Evolutionary conservation across 2,113 vertebrate genomes (phyloP).

Genomic region (Dunckerocampus dactyliophorus): DNA sequence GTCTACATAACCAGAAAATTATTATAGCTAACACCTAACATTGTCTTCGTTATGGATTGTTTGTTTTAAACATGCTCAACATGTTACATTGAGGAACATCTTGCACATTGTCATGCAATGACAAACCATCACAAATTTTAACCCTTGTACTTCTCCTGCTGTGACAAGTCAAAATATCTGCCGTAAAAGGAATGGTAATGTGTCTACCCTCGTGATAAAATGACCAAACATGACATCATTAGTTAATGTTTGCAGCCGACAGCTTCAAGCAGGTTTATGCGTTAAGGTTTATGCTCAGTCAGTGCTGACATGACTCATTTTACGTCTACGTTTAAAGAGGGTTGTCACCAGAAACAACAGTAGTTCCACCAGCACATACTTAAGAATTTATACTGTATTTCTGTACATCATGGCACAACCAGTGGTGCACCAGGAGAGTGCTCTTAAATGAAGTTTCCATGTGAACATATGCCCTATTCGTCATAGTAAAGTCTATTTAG

Average conservation of each 20-base stretch:
- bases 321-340: not conserved
- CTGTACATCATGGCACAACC: not conserved
- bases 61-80: too few species aligned
- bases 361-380: not conserved
- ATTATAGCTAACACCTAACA: too few species aligned
- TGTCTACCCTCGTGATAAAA: not conserved
- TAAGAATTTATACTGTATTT: not conserved
- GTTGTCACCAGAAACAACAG: not conserved
- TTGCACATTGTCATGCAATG: conserved; percentile 6
- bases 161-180: conserved; percentile 1
- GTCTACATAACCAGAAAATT: too few species aligned
- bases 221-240: conserved; percentile 7
- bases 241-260: conserved; percentile 36
- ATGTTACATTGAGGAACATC: too few species aligned
- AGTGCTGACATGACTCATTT: not conserved
- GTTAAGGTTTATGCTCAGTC: not conserved
- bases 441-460: not conserved
- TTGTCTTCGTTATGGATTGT: too few species aligned
- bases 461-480: not conserved
- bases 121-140: not conserved
- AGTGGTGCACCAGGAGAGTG: not conserved
- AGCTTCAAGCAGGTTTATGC: conserved; percentile 5
- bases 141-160: conserved; percentile 10
- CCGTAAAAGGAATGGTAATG: not conserved
- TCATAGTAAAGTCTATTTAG: not conserved